Conservation (phyloP, 2,888 invertebrate genomes). For the Prenolepis imparis region DNA sequence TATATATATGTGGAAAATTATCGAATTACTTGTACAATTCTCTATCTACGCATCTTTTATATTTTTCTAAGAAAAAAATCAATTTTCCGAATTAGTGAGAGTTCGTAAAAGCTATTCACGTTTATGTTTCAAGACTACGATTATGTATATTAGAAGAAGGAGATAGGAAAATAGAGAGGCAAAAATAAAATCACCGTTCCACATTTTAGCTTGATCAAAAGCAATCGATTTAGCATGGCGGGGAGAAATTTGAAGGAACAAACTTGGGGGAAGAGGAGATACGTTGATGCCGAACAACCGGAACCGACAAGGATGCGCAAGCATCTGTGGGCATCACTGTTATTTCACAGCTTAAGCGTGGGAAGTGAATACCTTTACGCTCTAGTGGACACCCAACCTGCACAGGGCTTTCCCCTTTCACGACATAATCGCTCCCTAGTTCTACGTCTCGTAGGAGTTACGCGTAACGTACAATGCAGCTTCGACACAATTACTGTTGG, state of each 20-base stretch:
- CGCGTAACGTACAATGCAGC: neutral
- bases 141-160: neutral
- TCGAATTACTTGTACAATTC: neutral
- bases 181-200: neutral
- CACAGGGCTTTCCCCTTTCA: constrained; percentile 30
- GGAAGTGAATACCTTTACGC: constrained; percentile 65
- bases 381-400: constrained; percentile 20
- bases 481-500: neutral
- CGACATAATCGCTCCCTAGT: constrained; percentile 21
- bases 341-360: constrained; percentile 59
- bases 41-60: neutral
- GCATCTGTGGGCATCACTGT: constrained; percentile 59
- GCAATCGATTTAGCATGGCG: constrained; percentile 20
- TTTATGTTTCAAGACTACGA: constrained; percentile 9
- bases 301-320: constrained; percentile 15
- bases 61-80: neutral
- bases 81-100: neutral
- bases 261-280: neutral
- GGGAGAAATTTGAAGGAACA: constrained; percentile 18
- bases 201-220: constrained; percentile 24
- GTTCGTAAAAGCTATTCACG: neutral
- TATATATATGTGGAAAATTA: neutral
- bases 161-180: neutral
- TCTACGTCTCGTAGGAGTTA: neutral
- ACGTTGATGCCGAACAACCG: neutral